These are phyloP conservation scores for Hiodon alosoides DNA, from an alignment of 2,113 vertebrate species.

Conservation along the genomic window DNA sequence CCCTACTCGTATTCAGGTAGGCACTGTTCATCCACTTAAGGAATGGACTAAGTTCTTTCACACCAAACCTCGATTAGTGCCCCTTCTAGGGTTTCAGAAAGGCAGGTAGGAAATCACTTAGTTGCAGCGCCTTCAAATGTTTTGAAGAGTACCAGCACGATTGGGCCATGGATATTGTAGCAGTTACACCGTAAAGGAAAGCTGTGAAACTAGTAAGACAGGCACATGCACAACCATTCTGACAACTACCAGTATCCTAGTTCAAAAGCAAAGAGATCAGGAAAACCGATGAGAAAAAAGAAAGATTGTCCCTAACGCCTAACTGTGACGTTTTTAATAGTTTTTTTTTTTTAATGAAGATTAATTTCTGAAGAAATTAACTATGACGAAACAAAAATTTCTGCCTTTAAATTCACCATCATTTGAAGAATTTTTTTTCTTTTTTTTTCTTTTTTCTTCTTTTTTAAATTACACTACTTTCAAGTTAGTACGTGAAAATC, in stretches of 20 bases:
- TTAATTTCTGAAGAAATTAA: slow-evolving; percentile 76
- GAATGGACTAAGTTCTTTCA: slow-evolving; percentile 61
- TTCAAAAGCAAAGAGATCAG: slow-evolving; percentile 74
- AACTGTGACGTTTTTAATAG: slow-evolving; percentile 64
- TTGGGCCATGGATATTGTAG: slow-evolving; percentile 55
- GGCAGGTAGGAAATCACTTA: slow-evolving; percentile 56
- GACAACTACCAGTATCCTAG: slow-evolving; percentile 75
- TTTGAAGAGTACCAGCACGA: slow-evolving; percentile 55
- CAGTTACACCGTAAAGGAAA: slow-evolving; percentile 66
- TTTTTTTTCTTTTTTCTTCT: slow-evolving; percentile 12
- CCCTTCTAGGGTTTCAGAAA: slow-evolving; percentile 66
- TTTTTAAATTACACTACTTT: slow-evolving; percentile 49
- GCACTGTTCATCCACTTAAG: slow-evolving; percentile 54
- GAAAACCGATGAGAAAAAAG: slow-evolving; percentile 57
- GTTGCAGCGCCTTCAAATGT: slow-evolving; percentile 58
- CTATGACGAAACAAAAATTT: slow-evolving; percentile 75
- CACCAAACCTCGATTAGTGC: slow-evolving; percentile 57
- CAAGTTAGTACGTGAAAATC: slow-evolving; percentile 48
- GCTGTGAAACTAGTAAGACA: slow-evolving; percentile 75
- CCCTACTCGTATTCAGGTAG: slow-evolving; percentile 74
- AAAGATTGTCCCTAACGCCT: slow-evolving; percentile 64
- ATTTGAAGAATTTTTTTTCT: slow-evolving; percentile 53
- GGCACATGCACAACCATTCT: slow-evolving; percentile 90
- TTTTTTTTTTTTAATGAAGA: slow-evolving; percentile 70
- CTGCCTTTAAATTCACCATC: slow-evolving; percentile 69